These are phyloP conservation scores for Limnothrissa miodon DNA, from an alignment of 2,113 vertebrate species.

Conservation along the genomic window DNA sequence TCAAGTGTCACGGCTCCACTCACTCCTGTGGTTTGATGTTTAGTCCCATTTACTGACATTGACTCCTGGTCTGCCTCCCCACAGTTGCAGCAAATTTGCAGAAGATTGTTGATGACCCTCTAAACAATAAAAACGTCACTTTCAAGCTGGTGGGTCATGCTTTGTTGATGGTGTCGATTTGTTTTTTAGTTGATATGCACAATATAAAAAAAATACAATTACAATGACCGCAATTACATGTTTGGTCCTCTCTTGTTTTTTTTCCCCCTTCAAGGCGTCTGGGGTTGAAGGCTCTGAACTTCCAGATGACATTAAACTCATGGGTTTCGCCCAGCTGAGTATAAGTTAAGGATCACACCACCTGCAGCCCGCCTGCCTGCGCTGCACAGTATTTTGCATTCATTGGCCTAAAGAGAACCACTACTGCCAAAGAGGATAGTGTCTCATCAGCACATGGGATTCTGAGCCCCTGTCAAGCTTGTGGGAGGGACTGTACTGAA, in stretches of 20 bases:
- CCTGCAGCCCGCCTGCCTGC: conserved; percentile 52
- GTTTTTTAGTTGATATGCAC: neutral
- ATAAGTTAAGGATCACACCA: conserved; percentile 80
- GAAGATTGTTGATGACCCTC: conserved; percentile 98
- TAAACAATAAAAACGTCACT: conserved; percentile 92
- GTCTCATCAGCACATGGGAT: conserved; percentile 66
- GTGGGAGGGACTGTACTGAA: conserved; percentile 37
- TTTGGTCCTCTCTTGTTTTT: neutral
- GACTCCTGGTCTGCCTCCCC: conserved; percentile 46
- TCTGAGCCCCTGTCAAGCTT: neutral
- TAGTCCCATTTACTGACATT: neutral
- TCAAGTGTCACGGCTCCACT: neutral
- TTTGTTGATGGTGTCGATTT: neutral
- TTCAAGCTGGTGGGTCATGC: conserved; percentile 92
- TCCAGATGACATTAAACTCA: conserved; percentile 92
- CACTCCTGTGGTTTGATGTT: neutral
- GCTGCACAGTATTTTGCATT: conserved; percentile 72
- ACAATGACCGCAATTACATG: neutral
- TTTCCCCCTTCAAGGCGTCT: conserved; percentile 77
- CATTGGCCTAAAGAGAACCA: conserved; percentile 85
- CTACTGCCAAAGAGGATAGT: conserved; percentile 93
- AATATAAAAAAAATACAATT: neutral
- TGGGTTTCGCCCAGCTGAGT: conserved; percentile 99
- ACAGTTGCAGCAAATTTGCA: conserved; percentile 98
- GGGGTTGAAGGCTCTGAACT: conserved; percentile 91